These are phyloP conservation scores for Botia almorhae DNA, from an alignment of 2,797 vertebrate genomes.

Conservation along the genomic window DNA sequence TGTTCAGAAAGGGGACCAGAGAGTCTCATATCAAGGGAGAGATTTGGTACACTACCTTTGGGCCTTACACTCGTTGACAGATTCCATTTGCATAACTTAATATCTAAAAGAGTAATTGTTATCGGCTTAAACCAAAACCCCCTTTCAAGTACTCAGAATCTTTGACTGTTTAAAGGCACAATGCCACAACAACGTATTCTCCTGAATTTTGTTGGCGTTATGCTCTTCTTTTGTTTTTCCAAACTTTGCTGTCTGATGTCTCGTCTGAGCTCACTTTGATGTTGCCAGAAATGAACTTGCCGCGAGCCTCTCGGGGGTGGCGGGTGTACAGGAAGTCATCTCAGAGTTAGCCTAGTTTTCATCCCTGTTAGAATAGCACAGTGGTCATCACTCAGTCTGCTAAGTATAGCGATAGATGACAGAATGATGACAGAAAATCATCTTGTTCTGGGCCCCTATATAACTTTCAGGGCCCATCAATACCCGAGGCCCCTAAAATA, in stretches of 20 bases:
- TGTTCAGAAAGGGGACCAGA: slow-evolving; percentile 55
- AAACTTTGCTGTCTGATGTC: neutral
- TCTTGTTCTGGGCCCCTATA: too few relatives aligned
- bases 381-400: slow-evolving; percentile 45
- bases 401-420: slow-evolving; percentile 49
- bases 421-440: neutral
- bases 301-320: neutral
- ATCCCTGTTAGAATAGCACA: slow-evolving; percentile 48
- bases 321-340: slow-evolving; percentile 5
- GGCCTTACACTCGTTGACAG: neutral
- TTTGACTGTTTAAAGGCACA: neutral
- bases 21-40: slow-evolving; percentile 32
- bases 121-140: neutral
- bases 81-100: slow-evolving; percentile 48
- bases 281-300: slow-evolving; percentile 22
- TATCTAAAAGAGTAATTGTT: slow-evolving; percentile 32
- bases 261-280: slow-evolving; percentile 2
- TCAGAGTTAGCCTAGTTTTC: slow-evolving; percentile 51
- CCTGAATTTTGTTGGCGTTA: neutral
- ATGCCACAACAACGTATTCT: neutral
- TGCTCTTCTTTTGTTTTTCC: neutral
- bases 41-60: slow-evolving; percentile 30
- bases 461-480: neutral
- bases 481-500: neutral
- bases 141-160: neutral